A percentile compares a stretch with the other conserved stretches of the same genome.
Conservation (phyloP, 2,888 invertebrate genomes). For the Crepidodera aurea region DNA sequence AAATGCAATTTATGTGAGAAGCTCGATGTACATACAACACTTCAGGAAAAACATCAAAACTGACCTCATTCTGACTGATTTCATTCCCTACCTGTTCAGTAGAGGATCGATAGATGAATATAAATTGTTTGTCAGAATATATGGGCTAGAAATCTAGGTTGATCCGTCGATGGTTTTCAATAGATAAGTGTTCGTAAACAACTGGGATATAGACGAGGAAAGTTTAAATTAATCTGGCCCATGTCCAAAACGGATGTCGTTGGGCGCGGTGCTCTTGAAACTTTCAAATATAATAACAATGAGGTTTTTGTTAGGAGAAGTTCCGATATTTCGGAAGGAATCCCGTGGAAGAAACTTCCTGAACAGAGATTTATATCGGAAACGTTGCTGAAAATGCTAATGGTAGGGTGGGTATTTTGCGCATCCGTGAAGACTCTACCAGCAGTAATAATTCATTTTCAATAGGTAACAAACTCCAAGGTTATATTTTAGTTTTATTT, state of each 20-base stretch:
- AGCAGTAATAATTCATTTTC: no score
- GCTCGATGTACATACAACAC: no score
- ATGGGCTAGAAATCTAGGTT: not conserved
- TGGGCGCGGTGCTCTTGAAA: slow-evolving; percentile 11
- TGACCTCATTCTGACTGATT: slow-evolving; percentile 23
- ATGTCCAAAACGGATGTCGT: slow-evolving; percentile 19
- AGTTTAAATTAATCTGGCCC: slow-evolving; percentile 26
- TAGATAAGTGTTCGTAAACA: slow-evolving; percentile 22
- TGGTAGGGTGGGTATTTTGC: no score
- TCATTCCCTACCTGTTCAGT: slow-evolving; percentile 9
- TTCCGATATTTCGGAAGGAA: not conserved
- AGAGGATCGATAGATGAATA: slow-evolving; percentile 21
- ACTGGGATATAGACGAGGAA: slow-evolving; percentile 4
- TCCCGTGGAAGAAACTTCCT: not conserved
- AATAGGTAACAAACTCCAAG: no score
- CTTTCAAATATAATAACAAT: slow-evolving; percentile 18
- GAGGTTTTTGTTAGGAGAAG: slow-evolving; percentile 10
- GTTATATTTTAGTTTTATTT: no score
- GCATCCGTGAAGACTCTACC: no score
- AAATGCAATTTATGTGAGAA: no score
- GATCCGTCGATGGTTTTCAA: slow-evolving; percentile 1
- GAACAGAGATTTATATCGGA: not conserved
- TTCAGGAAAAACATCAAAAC: slow-evolving; percentile 9
- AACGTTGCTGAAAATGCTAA: not conserved
- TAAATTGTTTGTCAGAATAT: slow-evolving; percentile 19